phyloP scores from a whole-genome alignment of 92 coral and sea anemone species.

The Phymanthus crucifer region DNA sequence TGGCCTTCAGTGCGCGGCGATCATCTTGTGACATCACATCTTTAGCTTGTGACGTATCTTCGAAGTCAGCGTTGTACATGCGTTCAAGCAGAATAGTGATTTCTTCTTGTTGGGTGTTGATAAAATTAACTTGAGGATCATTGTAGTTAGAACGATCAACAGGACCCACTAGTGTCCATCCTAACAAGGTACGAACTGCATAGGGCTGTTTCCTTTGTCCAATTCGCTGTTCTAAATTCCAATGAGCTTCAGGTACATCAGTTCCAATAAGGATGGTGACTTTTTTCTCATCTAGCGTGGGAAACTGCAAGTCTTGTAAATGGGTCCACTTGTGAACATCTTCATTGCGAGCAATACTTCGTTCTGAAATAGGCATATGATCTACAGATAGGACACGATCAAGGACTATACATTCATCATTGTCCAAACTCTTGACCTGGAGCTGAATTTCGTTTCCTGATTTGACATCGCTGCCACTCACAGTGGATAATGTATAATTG shows the following conservation, averaged over 20 bases:
- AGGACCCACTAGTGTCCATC: conserved; percentile 64
- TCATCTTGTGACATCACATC: conserved; percentile 47
- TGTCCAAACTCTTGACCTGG: not conserved
- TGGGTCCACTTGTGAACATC: conserved; percentile 31
- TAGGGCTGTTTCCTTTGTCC: conserved; percentile 48
- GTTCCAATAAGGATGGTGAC: conserved; percentile 41
- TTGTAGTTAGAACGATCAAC: not conserved
- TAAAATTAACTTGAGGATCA: conserved; percentile 3
- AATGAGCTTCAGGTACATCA: conserved; percentile 62
- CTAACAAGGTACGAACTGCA: conserved; percentile 34
- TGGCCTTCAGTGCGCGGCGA: conserved; percentile 32
- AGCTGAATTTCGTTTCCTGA: not conserved
- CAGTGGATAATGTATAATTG: conserved; percentile 1
- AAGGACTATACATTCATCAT: not conserved
- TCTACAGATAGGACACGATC: conserved; percentile 19
- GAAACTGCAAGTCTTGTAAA: conserved; percentile 21
- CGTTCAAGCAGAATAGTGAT: conserved; percentile 16
- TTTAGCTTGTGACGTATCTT: not conserved
- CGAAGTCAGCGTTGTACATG: conserved; percentile 2
- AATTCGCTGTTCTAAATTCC: conserved; percentile 54
- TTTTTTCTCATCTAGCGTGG: not conserved
- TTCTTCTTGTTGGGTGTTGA: not conserved
- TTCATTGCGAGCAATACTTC: not conserved
- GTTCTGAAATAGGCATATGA: not conserved
- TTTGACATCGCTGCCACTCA: not conserved